Evolutionary conservation across 2,113 vertebrate species (phyloP).

Genomic region (Periophthalmodon schlosseri): DNA sequence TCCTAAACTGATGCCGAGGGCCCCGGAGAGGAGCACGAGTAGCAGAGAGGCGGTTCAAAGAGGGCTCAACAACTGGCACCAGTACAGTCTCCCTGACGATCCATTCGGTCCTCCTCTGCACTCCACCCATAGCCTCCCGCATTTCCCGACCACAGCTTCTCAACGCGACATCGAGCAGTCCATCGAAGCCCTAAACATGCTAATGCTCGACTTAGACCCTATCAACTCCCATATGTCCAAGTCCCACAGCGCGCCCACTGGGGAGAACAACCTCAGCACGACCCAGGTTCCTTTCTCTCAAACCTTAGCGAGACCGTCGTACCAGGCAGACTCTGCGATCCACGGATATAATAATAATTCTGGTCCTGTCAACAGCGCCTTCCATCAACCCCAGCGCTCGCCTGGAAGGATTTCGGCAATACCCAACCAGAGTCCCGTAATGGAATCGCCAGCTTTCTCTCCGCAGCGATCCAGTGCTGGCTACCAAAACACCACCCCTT

Average conservation of each 20-base stretch:
- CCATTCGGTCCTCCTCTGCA: constrained; percentile 77
- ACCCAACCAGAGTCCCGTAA: constrained; percentile 62
- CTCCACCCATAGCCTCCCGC: constrained; percentile 82
- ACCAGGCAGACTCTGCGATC: constrained; percentile 75
- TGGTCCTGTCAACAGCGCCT: constrained; percentile 40
- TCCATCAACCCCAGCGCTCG: constrained; percentile 43
- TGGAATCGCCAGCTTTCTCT: constrained; percentile 56
- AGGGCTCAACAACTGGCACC: constrained; percentile 91
- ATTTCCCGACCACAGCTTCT: constrained; percentile 85
- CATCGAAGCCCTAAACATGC: constrained; percentile 91
- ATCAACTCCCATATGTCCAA: constrained; percentile 83
- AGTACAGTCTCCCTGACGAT: constrained; percentile 81
- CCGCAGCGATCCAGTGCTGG: constrained; percentile 52
- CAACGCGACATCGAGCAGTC: constrained; percentile 92
- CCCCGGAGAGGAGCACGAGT: constrained; percentile 86
- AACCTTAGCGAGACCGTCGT: constrained; percentile 73
- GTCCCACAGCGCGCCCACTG: constrained; percentile 85
- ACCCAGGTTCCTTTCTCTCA: constrained; percentile 79
- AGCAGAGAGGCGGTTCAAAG: constrained; percentile 95
- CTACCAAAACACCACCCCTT: constrained; percentile 65
- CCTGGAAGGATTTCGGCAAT: constrained; percentile 51
- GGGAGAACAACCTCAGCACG: constrained; percentile 75
- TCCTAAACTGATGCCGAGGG: constrained; percentile 79
- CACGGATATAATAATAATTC: constrained; percentile 65
- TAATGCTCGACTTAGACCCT: constrained; percentile 91